These are phyloP conservation scores for Acanthis flammea DNA, from an alignment of 2,797 vertebrate genomes.

Conservation along the genomic window DNA sequence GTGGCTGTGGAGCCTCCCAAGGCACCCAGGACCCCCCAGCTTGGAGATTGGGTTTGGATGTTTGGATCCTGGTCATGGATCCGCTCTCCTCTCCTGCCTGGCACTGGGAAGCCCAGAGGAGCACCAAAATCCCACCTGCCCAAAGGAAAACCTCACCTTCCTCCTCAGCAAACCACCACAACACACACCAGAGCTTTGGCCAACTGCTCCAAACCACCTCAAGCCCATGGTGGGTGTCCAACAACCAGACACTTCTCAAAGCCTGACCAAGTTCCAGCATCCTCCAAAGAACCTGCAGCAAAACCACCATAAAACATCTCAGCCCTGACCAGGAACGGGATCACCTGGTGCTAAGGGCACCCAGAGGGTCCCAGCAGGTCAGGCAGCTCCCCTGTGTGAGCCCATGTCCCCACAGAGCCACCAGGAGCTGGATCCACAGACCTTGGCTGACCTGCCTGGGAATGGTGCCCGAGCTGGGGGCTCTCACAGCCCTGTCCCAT, in stretches of 20 bases:
- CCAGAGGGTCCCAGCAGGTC: not conserved
- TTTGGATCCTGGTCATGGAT: not conserved
- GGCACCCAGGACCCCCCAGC: rapidly evolving
- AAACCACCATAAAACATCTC: not conserved
- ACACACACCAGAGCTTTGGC: rapidly evolving
- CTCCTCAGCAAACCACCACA: not conserved
- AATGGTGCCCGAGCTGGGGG: rapidly evolving
- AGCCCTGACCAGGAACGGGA: not conserved
- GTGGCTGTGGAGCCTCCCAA: not conserved
- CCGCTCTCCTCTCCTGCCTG: rapidly evolving
- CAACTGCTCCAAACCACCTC: not conserved
- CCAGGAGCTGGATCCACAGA: rapidly evolving
- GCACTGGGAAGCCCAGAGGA: not conserved
- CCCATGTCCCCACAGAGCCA: rapidly evolving
- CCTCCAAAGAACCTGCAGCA: not conserved
- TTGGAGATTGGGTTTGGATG: not conserved
- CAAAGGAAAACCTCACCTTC: not conserved
- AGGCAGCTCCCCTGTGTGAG: not conserved
- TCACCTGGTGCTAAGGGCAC: rapidly evolving
- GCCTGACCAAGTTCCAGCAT: rapidly evolving
- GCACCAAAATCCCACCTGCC: not conserved
- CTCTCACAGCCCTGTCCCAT: not conserved
- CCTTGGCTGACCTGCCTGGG: rapidly evolving
- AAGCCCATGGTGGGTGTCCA: rapidly evolving
- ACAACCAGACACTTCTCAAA: rapidly evolving